Evolutionary conservation across 2,888 invertebrate species (phyloP).

Genomic region (Sylvicola fuscatus): DNA sequence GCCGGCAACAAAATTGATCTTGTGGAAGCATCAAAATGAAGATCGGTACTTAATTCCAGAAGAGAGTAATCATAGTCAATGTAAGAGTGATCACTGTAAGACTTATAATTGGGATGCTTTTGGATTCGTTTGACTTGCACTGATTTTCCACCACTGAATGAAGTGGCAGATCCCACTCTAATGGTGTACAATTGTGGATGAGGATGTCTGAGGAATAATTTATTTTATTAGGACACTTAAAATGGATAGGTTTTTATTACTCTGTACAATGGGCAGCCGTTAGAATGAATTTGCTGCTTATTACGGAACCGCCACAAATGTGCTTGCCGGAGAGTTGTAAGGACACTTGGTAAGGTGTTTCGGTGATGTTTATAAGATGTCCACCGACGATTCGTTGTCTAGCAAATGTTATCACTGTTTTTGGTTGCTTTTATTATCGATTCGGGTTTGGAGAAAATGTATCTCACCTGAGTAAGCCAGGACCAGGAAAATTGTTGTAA

Average conservation of each 20-base stretch:
- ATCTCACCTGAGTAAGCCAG: too few species aligned
- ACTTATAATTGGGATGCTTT: constrained; percentile 20
- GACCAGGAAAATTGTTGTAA: too few species aligned
- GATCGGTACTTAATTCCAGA: constrained; percentile 13
- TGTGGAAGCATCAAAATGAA: too few species aligned
- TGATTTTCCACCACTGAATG: constrained; percentile 16
- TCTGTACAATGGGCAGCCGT: constrained; percentile 24
- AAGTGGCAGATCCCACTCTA: too few species aligned
- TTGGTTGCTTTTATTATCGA: too few species aligned
- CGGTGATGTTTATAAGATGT: constrained; percentile 20
- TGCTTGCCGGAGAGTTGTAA: constrained; percentile 15
- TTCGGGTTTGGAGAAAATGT: too few species aligned
- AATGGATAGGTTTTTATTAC: constrained; percentile 10
- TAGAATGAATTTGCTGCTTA: constrained; percentile 18
- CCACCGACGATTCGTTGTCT: constrained; percentile 25
- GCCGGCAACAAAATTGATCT: background rate
- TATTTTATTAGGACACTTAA: too few species aligned
- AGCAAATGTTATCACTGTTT: too few species aligned
- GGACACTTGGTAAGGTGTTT: constrained; percentile 23
- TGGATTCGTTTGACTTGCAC: constrained; percentile 14
- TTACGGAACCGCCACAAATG: constrained; percentile 23
- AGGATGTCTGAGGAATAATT: too few species aligned
- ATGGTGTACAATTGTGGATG: too few species aligned
- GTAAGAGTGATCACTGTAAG: constrained; percentile 7
- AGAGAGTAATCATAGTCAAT: constrained; percentile 26